Evolutionary conservation across 2,797 vertebrate species (phyloP), one percentile per base, ranked within the genome.

Genomic region (Phaenicophaeus curvirostris): DNA sequence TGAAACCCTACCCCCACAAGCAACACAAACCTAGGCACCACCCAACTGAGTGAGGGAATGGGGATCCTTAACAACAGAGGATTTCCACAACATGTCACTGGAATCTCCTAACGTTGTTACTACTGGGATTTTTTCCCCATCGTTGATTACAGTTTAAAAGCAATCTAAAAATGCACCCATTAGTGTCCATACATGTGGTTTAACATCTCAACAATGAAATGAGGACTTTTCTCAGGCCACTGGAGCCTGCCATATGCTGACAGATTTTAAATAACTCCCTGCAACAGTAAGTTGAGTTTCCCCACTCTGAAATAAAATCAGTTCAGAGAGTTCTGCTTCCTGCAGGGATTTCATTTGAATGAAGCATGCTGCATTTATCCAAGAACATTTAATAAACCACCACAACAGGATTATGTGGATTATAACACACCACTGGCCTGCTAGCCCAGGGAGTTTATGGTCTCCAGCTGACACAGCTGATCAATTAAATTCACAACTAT

Each of bases 371-470:
- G 87, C 76, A 62, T 82, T 83, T 83, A 76, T n/a, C 92, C 59
- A 63, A 68, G 89, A 87, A 65, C 82, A 89, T 87, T 90, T 77
- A 72, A 89, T 80, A 89, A 92, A 93, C 78, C 78, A 77, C 61
- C 87, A 71, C 87, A 75, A 90, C 72, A 92, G 61, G 72, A 94
- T 92, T 92, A 90, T 55, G 42, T 51, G 93, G 81, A 85, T 93
- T 84, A 65, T 71, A 83, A 90, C 46, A 35, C 7, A 65, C 72
- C 27, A 74, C 7, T 48, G 86, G 86, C 75, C 65, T 68, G 50
- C 71, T 48, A 61, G 78, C 78, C 57, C 5, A 0, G 82, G 80
- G 78, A 76, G 65, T 50, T 95, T 27, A 30, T 15, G 46, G 71
- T 54, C 72, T 76, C 78, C 88, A 85, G 83, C 84, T 85, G 86